These are phyloP conservation scores for Mythimna impura DNA, from an alignment of 2,888 invertebrate species.

Conservation along the genomic window DNA sequence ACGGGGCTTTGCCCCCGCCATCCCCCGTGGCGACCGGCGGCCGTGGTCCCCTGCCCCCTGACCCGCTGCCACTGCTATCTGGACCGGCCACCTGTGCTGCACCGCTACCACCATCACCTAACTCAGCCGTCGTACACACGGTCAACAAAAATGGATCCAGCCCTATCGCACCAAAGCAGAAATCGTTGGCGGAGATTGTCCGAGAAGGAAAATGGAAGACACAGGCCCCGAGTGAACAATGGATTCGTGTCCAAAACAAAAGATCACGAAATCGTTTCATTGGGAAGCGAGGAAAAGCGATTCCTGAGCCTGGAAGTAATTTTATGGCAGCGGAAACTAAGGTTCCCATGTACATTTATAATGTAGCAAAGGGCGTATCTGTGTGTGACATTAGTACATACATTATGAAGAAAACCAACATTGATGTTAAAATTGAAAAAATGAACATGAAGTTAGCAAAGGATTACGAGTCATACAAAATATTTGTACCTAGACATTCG, in stretches of 20 bases:
- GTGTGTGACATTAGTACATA: no score
- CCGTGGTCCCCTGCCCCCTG: not conserved
- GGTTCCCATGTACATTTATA: constrained; percentile 8
- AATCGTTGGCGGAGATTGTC: constrained; percentile 11
- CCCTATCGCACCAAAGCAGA: not conserved
- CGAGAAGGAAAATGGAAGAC: constrained; percentile 4
- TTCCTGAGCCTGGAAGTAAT: no score
- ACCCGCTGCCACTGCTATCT: not conserved
- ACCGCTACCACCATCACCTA: not conserved
- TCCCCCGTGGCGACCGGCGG: not conserved
- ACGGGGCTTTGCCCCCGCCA: not conserved
- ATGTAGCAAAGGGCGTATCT: not conserved
- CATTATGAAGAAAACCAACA: no score
- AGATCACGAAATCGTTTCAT: constrained; percentile 1
- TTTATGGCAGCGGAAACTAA: constrained; percentile 8
- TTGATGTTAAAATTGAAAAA: no score
- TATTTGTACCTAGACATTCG: no score
- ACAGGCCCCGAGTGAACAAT: constrained; percentile 1
- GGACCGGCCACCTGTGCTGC: no score
- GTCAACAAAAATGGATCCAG: not conserved
- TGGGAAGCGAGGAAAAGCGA: no score
- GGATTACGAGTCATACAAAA: no score
- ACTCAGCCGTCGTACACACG: no score
- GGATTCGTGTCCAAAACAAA: constrained; percentile 8
- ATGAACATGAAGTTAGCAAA: no score